Evolutionary conservation across 2,113 vertebrate genomes (phyloP), one percentile per base, ranked within the genome.

Genomic region (Ceyx cyanopectus): DNA sequence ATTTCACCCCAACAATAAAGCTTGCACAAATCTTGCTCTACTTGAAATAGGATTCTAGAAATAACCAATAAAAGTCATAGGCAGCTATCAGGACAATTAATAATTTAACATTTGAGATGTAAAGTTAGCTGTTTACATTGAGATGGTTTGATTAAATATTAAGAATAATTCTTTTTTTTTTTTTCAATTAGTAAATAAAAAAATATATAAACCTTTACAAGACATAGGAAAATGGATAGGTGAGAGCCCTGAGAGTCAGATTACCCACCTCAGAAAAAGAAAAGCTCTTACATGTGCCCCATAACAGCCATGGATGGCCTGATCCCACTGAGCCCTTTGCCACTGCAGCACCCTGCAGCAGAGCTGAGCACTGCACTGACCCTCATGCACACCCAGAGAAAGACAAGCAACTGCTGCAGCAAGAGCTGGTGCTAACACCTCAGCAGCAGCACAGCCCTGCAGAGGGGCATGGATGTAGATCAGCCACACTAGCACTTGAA

Each of bases 1-100:
- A 86, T 97, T 96, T 95, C 95, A 95, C 85, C 58, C 96, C 73
- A 95, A 96, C 90, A 96, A 95, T 95, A 94, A 93, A 94, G 82
- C 79, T 83, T 79, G 60, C 72, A 94, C 57, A 90, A 92, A 86
- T 84, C 73, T 79, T 91, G 46, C 85, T 80, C 45, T 50, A 70
- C 69, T 86, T 96, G 87, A 94, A 96, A 96, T 46, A 72, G 48
- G 76, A 97, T 78, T 80, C 91, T 75, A 89, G 63, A 87, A 96
- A 93, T 89, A 91, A 92, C 68, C 68, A 79, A 61, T 58, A 37
- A 50, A 93, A 96, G 85, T 79, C 76, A 75, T 30, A 91, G 70
- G 56, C 65, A 85, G 58, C 63, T 89, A 85, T 90, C 73, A 73
- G 23, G 60, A 72, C 41, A 83, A 90, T 56, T 75, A 94, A 81